These are phyloP conservation scores for Pomacea canaliculata DNA, from an alignment of 2,888 invertebrate species.

Conservation along the genomic window DNA sequence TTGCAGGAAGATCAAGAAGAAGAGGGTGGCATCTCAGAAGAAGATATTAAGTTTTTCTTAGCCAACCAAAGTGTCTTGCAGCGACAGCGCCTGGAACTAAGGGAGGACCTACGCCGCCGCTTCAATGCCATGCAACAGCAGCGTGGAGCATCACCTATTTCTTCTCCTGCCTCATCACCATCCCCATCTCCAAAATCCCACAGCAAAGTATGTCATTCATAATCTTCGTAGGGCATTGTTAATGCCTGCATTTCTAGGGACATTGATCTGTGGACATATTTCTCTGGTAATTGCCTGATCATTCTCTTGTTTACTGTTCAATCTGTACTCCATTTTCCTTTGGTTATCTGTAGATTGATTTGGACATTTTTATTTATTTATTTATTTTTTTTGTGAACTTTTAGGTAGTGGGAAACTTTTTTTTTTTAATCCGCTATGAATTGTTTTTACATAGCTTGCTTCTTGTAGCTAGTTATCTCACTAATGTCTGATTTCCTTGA, in stretches of 20 bases:
- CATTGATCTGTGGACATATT: too few species aligned
- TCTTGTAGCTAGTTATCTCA: too few species aligned
- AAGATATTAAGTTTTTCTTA: constrained; percentile 89
- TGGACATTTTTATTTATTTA: too few species aligned
- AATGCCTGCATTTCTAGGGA: not conserved
- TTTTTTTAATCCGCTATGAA: too few species aligned
- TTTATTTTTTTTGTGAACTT: too few species aligned
- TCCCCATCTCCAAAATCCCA: constrained; percentile 14
- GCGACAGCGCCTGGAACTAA: constrained; percentile 84
- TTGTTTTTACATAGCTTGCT: too few species aligned
- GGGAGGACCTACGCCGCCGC: constrained; percentile 84
- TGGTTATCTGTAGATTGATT: too few species aligned
- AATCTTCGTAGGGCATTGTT: not conserved
- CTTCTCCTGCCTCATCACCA: constrained; percentile 19
- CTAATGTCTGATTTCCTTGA: too few species aligned
- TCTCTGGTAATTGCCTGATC: too few species aligned
- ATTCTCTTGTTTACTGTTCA: too few species aligned
- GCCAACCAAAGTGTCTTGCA: constrained; percentile 83
- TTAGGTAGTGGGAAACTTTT: too few species aligned
- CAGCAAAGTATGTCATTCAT: constrained; percentile 4
- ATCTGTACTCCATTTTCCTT: too few species aligned
- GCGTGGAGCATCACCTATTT: constrained; percentile 15
- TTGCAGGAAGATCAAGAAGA: constrained; percentile 43
- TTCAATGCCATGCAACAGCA: constrained; percentile 74
- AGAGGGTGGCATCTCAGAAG: constrained; percentile 80